phyloP scores from a whole-genome alignment of 1,140 invertebrate genomes.

The Eufriesea mexicana region DNA sequence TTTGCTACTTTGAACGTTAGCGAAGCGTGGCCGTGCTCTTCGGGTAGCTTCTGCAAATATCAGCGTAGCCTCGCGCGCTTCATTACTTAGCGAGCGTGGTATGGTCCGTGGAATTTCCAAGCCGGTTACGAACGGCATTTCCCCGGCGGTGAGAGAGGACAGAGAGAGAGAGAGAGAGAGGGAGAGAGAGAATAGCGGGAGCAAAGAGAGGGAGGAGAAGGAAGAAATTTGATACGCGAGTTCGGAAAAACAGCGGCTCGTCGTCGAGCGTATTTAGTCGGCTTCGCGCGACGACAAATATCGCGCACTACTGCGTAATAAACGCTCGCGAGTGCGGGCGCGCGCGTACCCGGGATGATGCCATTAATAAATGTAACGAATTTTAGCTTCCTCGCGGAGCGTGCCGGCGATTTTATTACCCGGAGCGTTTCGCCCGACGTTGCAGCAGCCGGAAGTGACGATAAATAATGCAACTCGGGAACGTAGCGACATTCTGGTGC shows the following conservation, averaged over 20 bases:
- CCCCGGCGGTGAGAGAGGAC: background rate
- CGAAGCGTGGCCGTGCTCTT: background rate
- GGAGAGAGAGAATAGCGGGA: background rate
- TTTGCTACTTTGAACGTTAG: background rate
- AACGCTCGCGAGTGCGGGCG: too few species aligned
- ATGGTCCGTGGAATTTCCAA: background rate
- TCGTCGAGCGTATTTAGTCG: background rate
- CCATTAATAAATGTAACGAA: constrained; percentile 47
- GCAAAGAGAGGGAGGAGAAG: too few species aligned
- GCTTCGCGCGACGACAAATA: background rate
- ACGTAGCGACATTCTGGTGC: constrained; percentile 21
- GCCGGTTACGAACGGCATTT: background rate
- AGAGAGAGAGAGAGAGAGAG: background rate
- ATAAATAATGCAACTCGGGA: constrained; percentile 40
- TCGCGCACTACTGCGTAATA: background rate
- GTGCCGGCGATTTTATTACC: constrained; percentile 35
- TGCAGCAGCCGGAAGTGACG: background rate
- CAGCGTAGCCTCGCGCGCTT: background rate
- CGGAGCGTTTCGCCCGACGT: constrained; percentile 9
- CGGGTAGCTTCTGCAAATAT: background rate
- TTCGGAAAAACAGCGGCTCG: background rate
- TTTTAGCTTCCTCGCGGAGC: constrained; percentile 12
- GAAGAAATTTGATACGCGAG: constrained; percentile 1
- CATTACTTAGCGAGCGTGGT: background rate
- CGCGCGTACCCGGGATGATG: background rate